Evolutionary conservation across 2,888 invertebrate genomes (phyloP), one percentile per base, ranked within the genome.

Genomic region (Caenorhabditis uteleia): DNA sequence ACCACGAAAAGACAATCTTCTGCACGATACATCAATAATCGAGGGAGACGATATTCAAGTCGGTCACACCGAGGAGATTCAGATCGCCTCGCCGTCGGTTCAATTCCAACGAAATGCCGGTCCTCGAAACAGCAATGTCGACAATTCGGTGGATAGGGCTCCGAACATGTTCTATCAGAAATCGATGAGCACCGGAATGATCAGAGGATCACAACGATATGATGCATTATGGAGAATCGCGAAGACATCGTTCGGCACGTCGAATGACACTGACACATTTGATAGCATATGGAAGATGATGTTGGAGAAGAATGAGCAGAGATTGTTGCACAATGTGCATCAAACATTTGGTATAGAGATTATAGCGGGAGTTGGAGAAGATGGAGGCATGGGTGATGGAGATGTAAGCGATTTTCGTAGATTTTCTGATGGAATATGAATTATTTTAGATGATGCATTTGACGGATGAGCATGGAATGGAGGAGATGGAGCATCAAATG

Each of bases 251-350:
- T 57, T 69, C 33, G 69, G 69, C 2, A 46, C 66, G 1, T 10
- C 61, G 10, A 56, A 39, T 14, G 72, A 75, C 45, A 45, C 39
- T 6, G 75, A 75, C 8, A 68, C 70, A 0, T 70, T 70, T 44
- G 73, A 73, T 39, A 34, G 55, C 23, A 40, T 75, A 5, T 75
- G 67, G 66, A 67, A 61, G 46, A 56, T 73, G 58, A 51, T 73
- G 4, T 60, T 70, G 25, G 58, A 65, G 33, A 67, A 66, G 34
- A 71, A 73, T 56, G 72, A 73, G 29, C 43, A 49, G 29, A 67
- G 69, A n/a, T 54, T 73, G 1, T 51, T 75, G 10, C 64, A 68
- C 14, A 71, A 69, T 20, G 69, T 70, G 21, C 58, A 73, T 48
- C 53, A 59, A 18, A 55, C 65, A 10, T 65, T 65, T 29, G 65